Evolutionary conservation across 35 echinoderm and acorn worm genomes (phyloP), one percentile per base, ranked within the genome.

Genomic region (Amphiura filiformis): DNA sequence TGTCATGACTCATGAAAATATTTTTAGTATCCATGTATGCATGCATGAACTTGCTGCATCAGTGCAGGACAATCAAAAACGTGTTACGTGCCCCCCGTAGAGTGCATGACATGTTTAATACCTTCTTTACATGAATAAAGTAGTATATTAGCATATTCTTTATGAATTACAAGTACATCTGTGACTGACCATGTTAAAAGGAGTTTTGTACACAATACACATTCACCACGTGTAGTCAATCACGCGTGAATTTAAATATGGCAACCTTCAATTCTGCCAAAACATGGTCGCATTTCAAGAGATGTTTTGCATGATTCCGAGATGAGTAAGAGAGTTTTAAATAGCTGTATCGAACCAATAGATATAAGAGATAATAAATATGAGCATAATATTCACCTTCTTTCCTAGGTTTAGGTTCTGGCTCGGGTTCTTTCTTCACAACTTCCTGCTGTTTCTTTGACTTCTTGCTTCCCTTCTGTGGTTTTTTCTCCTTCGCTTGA

Each of bases 391-490:
- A 78, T 79, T 65, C 80, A 92, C 90, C 94, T 77, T 96, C 93
- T 32, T 86, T 92, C 38, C 86, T 81, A 39, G 94, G 77, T 91
- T 94, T 92, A 39, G 36, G 76, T 37, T 94, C 86, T 11, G 82
- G 80, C 41, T 94, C 90, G 77, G 89, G 75, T 82, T 91, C 87
- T 90, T 91, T 91, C 49, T 94, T 91, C 28, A 70, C 80, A 32
- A 79, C 70, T 35, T 94, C 80, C 80, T 91, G 80, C 79, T 99
- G 86, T 36, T 91, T 84, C 86, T 95, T 95, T 36, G 57, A 40
- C 81, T 96, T 95, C 33, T 78, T 91, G 37, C 64, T 76, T 37
- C 85, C 92, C 76, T 91, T 47, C 79, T 85, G 83, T 85, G 83
- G 5, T 85, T 82, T 78, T 40, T 94, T 98, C 75, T 89, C 92